Evolutionary conservation across 2,888 invertebrate genomes (phyloP), one percentile per base, ranked within the genome.

Genomic region (Eucriotettix oculatus): DNA sequence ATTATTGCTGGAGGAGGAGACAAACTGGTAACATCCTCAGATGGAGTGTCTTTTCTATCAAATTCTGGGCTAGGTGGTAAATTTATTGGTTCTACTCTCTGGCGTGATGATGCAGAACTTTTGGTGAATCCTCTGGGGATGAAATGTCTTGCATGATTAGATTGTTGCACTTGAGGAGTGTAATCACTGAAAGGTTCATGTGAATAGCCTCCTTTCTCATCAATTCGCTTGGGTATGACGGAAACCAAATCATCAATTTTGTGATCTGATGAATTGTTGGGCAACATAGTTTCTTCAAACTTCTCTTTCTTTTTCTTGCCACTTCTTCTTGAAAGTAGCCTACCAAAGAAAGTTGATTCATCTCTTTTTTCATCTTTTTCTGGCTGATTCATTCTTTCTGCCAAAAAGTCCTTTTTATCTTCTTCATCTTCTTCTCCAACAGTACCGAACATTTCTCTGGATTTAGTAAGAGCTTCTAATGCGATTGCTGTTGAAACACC

Each of bases 271-370:
- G 75, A 75, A 17, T 72, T n/a, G 9, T 12, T n/a, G n/a, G 48
- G n/a, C 73, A 72, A 58, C 54, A 64, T 64, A 10, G 59, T 63
- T 29, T 68, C 68, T 11, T 66, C 66, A 43, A 63, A 61, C 52
- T 74, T 73, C 43, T 72, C 70, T 44, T 75, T 77, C 16, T 75
- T 75, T 70, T 85, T 85, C 69, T 85, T 85, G 42, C 83, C 85
- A 60, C 86, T 86, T 67, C 84, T 82, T 66, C 86, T 78, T 52
- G 84, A 76, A 54, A 86, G 76, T 59, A 87, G 72, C 64, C 86
- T 77, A 60, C 83, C 83, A 69, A 87, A 82, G 70, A 83, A 81
- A 64, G 79, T 76, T 69, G 80, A 74, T 69, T 82, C 78, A 70
- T 79, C 76, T 72, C 83, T 78, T 72, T 84, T 78, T 12, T 71